These are phyloP conservation scores for Ischnura elegans DNA, from an alignment of 2,888 invertebrate species.

Conservation along the genomic window DNA sequence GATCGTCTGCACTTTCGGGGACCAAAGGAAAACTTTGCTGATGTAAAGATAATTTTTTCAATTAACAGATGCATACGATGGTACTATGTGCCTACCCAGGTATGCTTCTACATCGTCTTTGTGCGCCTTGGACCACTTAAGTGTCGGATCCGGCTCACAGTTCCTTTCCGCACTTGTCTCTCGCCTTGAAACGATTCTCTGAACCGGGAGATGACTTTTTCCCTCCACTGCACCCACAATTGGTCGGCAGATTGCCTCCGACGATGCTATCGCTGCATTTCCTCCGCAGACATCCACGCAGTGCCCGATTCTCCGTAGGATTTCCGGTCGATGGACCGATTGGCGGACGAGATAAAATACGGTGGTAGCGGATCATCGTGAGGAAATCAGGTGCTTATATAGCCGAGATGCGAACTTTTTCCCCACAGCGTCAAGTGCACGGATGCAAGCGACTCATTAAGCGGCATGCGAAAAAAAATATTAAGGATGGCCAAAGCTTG, in stretches of 20 bases:
- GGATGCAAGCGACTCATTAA: conserved; percentile 16
- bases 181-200: not conserved
- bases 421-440: not conserved
- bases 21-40: no score
- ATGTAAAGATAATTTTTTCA: no score
- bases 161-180: not conserved
- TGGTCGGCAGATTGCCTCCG: not conserved
- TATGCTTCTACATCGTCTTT: no score
- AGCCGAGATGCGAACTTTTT: not conserved
- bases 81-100: no score
- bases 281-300: not conserved
- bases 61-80: no score
- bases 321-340: not conserved
- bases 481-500: not conserved
- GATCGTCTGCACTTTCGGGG: no score
- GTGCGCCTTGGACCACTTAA: not conserved
- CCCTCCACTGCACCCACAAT: not conserved
- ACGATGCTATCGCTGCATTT: not conserved
- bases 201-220: not conserved
- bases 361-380: not conserved
- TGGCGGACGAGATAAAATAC: not conserved
- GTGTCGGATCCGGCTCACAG: not conserved
- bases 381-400: conserved; percentile 18
- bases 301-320: not conserved
- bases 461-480: not conserved